Evolutionary conservation across 2,113 vertebrate species (phyloP), one percentile per base, ranked within the genome.

Genomic region (Toxotes chatareus): DNA sequence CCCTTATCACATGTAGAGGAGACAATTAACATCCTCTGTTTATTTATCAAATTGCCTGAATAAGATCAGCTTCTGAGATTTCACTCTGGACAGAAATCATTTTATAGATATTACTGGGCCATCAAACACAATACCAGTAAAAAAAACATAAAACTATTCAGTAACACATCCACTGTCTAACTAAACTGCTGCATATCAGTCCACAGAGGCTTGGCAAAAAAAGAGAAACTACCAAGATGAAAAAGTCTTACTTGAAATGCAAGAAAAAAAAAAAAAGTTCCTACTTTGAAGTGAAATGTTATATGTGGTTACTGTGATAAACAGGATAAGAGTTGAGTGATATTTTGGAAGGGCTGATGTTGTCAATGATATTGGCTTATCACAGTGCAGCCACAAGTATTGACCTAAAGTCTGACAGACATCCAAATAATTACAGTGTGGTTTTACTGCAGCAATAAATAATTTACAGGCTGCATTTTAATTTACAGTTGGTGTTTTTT

Each of bases 191-290:
- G 72, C 51, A 72, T 7, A 47, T n/a, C 49, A 82, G 42, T 13
- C 8, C 7, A 57, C 5, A 57, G 11, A 40, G 7, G 27, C 49
- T 31, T 40, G 9, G 0, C 13, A 56, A 56, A 75, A 64, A 51
- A 49, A 16, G 1, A 73, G 36, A 76, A 16, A 59, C 47, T 56
- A 32, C n/a, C 10, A 78, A 69, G 60, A 76, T 82, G 63, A 19
- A 80, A 80, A 83, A 66, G 56, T 78, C 23, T 40, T 40, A 84
- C 76, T 83, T 42, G 34, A 86, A 75, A 85, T 11, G 19, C 17
- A 68, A 68, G 49, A 83, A 73, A 47, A 27, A 47, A 71, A 79
- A 68, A 38, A 68, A 32, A 31, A 71, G 31, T 64, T 70, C 55
- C 40, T 57, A 21, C 23, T 60, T 10, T 60, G 27, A 70, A 23